Evolutionary conservation across 2,888 invertebrate species (phyloP).

Genomic region (Germaria angustata): DNA sequence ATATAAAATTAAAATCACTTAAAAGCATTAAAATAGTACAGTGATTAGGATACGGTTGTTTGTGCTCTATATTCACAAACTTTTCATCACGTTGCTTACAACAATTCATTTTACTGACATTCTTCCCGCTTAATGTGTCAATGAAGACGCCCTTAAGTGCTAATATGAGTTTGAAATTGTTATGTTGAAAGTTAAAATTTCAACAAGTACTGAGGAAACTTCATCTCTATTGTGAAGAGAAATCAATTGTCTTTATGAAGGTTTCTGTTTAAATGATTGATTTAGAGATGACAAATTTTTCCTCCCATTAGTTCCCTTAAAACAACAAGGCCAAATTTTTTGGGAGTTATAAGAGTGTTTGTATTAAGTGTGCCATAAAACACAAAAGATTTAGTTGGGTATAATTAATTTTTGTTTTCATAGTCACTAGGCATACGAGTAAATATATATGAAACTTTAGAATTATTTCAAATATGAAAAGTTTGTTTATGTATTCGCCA

Average conservation of each 20-base stretch:
- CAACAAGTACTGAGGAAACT: too few species aligned
- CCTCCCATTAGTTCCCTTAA: neutral
- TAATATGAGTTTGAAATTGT: neutral
- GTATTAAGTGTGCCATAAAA: neutral
- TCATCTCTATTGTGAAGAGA: too few species aligned
- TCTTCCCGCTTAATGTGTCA: neutral
- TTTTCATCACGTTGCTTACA: neutral
- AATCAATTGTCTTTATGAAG: constrained; percentile 15
- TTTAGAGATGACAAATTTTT: neutral
- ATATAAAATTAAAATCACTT: neutral
- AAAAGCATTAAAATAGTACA: neutral
- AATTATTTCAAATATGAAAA: too few species aligned
- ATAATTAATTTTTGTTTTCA: neutral
- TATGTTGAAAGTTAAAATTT: neutral
- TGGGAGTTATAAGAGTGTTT: neutral
- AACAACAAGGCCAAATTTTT: constrained; percentile 6
- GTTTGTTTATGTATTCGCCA: too few species aligned
- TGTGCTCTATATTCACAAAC: neutral
- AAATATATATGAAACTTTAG: too few species aligned
- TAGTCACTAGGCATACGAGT: too few species aligned
- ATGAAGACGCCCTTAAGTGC: neutral
- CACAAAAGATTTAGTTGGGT: neutral
- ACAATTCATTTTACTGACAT: neutral
- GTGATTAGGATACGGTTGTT: neutral
- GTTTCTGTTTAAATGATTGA: neutral